Evolutionary conservation across 37 sponge, comb jelly and placozoan species (phyloP), one percentile per base, ranked within the genome.

Genomic region (Bolinopsis microptera): DNA sequence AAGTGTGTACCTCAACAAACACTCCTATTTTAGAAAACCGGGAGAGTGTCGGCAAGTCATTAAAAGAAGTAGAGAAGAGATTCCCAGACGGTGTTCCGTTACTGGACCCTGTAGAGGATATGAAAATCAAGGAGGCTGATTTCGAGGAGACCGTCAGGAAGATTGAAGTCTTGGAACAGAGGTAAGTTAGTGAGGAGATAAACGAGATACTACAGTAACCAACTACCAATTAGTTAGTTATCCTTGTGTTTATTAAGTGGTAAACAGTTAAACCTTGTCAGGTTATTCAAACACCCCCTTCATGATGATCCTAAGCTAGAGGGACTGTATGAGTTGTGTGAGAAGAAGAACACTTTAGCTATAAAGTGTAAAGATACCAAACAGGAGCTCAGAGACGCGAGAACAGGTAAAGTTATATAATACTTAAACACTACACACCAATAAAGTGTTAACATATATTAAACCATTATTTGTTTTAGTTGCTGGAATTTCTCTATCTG

Each of bases 21-120:
- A n/a, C 61, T 18, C 61, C 61, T 13, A 18, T 48, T 48, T 90
- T 8, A 70, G 93, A 69, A 69, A 80, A 80, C 69, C 36, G 93
- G 74, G 41, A 83, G 93, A 39, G 77, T 82, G 95, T 93, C 25
- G 48, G 77, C 8, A 28, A 70, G 39, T 38, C 37, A 37, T 18
- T 39, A 24, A 34, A 93, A 68, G 99, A 96, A 69, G 97, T 99
- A 0, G 61, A 93, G 95, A 95, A 95, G 76, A 93, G 96, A 40
- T 99, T 99, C 93, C 95, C 96, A 18, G 95, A 96, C 38, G 97
- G 96, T 0, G 86, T 97, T 2, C 97, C 99, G 9, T 93, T 94
- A 25, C 94, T 99, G 38, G 97, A 99, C 83, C 99, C 99, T 2
- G 93, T 96, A 30, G 93, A 95, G 83, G 97, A 98, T 76, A 98